Base-by-base conservation (phyloP, 2,113 vertebrate species). In the Hippotragus niger region DNA sequence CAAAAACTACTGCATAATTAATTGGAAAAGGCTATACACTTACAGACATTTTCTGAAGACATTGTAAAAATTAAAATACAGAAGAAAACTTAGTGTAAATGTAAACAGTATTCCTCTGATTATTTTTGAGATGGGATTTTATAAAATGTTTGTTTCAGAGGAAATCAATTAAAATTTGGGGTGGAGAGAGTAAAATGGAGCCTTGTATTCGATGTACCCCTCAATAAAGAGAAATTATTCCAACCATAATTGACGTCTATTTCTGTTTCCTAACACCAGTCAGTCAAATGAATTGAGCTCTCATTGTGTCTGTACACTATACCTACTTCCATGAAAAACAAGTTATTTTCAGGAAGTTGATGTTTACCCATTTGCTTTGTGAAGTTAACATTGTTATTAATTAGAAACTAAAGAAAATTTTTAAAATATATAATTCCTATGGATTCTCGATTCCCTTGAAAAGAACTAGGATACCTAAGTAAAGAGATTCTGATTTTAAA, bases 341-440 rank as follows among this genome's bases (percentile, higher is more conserved):
- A 82, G 33, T 55, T 88, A 33, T 76, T 92, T 97, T 89, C 43
- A 67, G 81, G 52, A 82, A 76, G 36, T 36, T 96, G 27, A 47
- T 58, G 80, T 74, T 94, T 92, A 76, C 3, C 31, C 47, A 80
- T 76, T 67, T 94, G 74, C 16, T 80, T 86, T 91, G 45, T 92
- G 43, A 97, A 91, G 40, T 87, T 67, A 88, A 74, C 31, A 5
- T 17, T 83, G 36, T 84, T 71, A 27, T 17, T 86, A 94, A 74
- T 85, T 88, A 83, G 36, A 81, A 94, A n/a, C 57, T 93, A 91
- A 93, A 33, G 2, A 58, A 90, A 93, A 96, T n/a, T 50, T 67
- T 67, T 0, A 94, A 64, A 58, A 76, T 92, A 95, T 85, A 36
- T 10, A 98, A 78, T 50, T 31, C 19, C 19, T 67, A 36, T 74